Evolutionary conservation across 2,797 vertebrate genomes (phyloP), one percentile per base, ranked within the genome.

Genomic region (Hyperoplus lanceolatus): DNA sequence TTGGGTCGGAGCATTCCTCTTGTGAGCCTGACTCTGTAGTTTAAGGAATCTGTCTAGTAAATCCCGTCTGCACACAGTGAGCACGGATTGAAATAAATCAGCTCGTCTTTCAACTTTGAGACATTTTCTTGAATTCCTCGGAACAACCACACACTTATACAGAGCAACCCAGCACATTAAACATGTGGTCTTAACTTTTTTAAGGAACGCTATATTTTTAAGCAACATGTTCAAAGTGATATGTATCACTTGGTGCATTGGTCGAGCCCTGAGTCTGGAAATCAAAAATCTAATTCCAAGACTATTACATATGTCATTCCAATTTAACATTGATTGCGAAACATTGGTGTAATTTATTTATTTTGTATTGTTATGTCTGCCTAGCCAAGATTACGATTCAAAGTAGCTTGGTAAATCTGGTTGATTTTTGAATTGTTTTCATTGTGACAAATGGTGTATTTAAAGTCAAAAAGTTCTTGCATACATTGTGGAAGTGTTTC

Each of bases 31-130:
- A 15, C 56, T 76, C 45, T 70, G 42, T 65, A 58, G 71, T 59
- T 74, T 67, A 13, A 64, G 64, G 43, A 77, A 79, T 45, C 77
- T 38, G 36, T 69, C 39, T 5, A 46, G 29, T 62, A 46, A 64
- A 65, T 79, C 60, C 50, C 36, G 21, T 29, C 66, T 65, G 21
- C 50, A 67, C 49, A 59, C 6, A 54, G 50, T 66, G 11, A 42
- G 39, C 69, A 42, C 12, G 29, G 18, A 63, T 56, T 67, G 38
- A 18, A 70, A 55, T 16, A 75, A 21, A 53, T 48, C 18, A 56
- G 39, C 62, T 21, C 3, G 38, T 50, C 16, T 49, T 63, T 29
- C 39, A 36, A 51, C 63, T 69, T 58, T 9, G 50, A 67, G 11
- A 55, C 42, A 77, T 58, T 61, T 54, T 36, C 45, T 43, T 58